Evolutionary conservation across 2,113 vertebrate genomes (phyloP).

Genomic region (Campylomormyrus numenius): DNA sequence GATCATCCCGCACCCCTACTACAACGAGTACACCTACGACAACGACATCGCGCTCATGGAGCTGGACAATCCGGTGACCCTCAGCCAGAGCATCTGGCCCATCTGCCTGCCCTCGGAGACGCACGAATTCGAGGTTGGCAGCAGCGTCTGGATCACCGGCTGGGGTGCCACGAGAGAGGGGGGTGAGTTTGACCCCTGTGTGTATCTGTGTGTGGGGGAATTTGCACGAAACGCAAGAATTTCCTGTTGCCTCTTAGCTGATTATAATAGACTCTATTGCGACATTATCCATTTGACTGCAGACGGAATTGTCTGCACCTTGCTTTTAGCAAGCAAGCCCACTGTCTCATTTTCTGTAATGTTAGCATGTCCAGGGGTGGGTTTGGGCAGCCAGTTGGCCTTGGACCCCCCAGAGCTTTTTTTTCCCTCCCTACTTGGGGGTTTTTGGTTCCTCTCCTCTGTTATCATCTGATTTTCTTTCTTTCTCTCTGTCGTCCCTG

Average conservation of each 20-base stretch:
- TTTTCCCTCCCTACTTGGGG: not conserved
- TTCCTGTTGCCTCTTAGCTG: not conserved
- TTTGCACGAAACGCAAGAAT: not conserved
- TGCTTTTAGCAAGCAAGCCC: not conserved
- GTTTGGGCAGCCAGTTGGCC: not conserved
- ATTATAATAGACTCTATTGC: not conserved
- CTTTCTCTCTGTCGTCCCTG: not conserved
- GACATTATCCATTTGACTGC: not conserved
- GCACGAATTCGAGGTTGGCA: constrained; percentile 45
- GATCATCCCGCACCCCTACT: constrained; percentile 44
- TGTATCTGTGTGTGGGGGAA: not conserved
- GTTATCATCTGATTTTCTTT: not conserved
- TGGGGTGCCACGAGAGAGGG: constrained; percentile 53
- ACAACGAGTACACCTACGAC: constrained; percentile 25
- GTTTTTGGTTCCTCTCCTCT: not conserved
- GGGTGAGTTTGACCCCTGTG: constrained; percentile 34
- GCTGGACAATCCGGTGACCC: constrained; percentile 41
- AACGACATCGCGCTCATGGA: constrained; percentile 61
- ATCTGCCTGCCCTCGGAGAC: constrained; percentile 54
- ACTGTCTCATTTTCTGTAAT: not conserved
- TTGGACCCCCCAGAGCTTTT: not conserved
- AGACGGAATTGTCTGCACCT: not conserved
- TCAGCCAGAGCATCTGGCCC: constrained; percentile 54
- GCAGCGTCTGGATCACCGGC: constrained; percentile 53
- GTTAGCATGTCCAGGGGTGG: not conserved